These are phyloP conservation scores for Sepiola atlantica DNA, from an alignment of 2,888 invertebrate genomes.

Conservation along the genomic window DNA sequence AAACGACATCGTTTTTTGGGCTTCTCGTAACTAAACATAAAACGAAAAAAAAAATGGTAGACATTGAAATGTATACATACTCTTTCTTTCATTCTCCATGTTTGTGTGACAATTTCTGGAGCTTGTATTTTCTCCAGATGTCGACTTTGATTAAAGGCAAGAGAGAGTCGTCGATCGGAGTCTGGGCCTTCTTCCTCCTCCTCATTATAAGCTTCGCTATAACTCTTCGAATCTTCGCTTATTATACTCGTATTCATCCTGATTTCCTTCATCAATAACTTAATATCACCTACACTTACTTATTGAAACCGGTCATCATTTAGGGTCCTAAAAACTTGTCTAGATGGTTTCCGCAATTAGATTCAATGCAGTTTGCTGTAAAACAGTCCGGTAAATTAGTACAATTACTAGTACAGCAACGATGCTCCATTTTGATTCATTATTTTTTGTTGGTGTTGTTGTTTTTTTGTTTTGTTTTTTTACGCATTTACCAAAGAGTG, in stretches of 20 bases:
- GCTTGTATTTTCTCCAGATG: constrained; percentile 85
- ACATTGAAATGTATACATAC: constrained; percentile 60
- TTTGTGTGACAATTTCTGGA: constrained; percentile 81
- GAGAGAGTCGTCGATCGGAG: constrained; percentile 75
- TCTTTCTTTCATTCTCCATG: constrained; percentile 89
- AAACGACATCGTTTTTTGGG: background rate
- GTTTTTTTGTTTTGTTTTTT: background rate
- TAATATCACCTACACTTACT: background rate
- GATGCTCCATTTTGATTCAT: constrained; percentile 32
- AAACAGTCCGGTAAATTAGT: background rate
- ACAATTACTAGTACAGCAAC: constrained; percentile 15
- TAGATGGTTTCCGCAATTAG: background rate
- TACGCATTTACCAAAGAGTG: constrained; percentile 32
- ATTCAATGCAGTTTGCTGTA: constrained; percentile 32
- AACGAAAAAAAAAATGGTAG: background rate
- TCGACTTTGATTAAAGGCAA: constrained; percentile 84
- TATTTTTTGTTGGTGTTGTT: background rate
- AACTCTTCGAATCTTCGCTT: constrained; percentile 35
- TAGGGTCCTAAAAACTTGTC: background rate
- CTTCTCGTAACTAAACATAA: background rate
- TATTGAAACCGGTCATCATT: background rate
- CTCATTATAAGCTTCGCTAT: constrained; percentile 52
- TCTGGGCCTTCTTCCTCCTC: constrained; percentile 60
- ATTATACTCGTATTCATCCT: background rate
- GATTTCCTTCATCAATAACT: background rate